Evolutionary conservation across 2,888 invertebrate species (phyloP).

Genomic region (Serripes groenlandicus): DNA sequence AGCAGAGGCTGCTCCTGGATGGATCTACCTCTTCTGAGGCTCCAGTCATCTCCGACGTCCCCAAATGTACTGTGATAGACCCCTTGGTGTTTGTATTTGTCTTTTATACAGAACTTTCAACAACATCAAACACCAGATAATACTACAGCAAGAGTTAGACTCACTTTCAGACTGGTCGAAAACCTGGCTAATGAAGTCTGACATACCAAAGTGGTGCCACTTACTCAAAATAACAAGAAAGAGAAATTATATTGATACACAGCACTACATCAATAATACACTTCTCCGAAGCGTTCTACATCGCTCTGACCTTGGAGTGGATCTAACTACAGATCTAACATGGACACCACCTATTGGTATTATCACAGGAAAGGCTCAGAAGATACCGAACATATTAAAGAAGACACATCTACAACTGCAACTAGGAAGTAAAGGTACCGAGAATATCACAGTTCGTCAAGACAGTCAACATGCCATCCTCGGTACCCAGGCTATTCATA

Average conservation of each 20-base stretch:
- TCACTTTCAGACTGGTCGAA: not conserved
- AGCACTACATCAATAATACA: not conserved
- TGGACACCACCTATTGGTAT: not conserved
- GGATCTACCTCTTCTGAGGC: not conserved
- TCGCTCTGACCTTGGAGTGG: not conserved
- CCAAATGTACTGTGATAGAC: not conserved
- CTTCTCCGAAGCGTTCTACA: not conserved
- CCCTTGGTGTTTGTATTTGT: not conserved
- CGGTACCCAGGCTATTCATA: too few species aligned
- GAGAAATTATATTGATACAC: not conserved
- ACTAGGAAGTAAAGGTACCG: conserved; percentile 9
- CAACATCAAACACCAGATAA: not conserved
- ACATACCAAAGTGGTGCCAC: not conserved
- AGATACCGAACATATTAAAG: conserved; percentile 7
- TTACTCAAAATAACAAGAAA: not conserved
- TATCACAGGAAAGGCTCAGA: not conserved
- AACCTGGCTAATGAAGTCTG: not conserved
- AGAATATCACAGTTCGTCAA: not conserved
- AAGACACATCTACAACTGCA: conserved; percentile 15
- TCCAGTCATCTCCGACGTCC: not conserved
- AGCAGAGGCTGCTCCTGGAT: not conserved
- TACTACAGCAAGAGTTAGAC: too few species aligned
- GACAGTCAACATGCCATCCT: not conserved
- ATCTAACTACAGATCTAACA: not conserved
- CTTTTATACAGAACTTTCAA: not conserved